phyloP scores from a whole-genome alignment of 2,797 vertebrate species.

The Catostomus latipinnis region DNA sequence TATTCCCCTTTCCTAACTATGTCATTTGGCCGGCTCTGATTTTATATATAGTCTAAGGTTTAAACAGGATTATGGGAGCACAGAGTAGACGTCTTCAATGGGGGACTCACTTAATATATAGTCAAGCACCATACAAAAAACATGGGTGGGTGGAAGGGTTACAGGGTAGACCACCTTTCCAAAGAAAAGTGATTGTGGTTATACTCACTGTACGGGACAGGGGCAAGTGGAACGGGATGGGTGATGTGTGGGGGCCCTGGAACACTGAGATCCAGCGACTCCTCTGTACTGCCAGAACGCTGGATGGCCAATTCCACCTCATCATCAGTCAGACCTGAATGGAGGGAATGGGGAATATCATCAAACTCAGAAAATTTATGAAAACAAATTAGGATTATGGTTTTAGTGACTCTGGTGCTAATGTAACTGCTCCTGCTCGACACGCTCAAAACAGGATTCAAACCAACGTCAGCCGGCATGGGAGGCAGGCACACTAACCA shows the following conservation, averaged over 20 bases:
- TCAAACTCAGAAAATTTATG: no score
- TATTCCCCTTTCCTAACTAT: slow-evolving; percentile 6
- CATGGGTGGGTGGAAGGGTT: slow-evolving; percentile 1
- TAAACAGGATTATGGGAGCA: slow-evolving; percentile 43
- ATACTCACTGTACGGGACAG: slow-evolving; percentile 84
- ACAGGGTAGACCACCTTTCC: not conserved
- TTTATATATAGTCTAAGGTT: slow-evolving; percentile 40
- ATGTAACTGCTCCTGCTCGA: no score
- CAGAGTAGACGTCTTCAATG: slow-evolving; percentile 23
- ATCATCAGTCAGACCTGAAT: slow-evolving; percentile 91
- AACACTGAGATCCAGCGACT: slow-evolving; percentile 76
- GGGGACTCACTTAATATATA: slow-evolving; percentile 32
- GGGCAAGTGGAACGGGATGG: slow-evolving; percentile 75
- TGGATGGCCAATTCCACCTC: slow-evolving; percentile 95
- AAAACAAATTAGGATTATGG: not conserved
- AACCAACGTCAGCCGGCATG: no score
- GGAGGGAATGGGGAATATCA: not conserved
- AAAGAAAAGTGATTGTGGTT: slow-evolving; percentile 7
- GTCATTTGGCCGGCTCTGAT: slow-evolving; percentile 26
- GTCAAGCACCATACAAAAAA: slow-evolving; percentile 39
- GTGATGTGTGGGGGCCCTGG: slow-evolving; percentile 70
- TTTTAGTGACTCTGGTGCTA: not conserved
- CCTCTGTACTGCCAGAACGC: slow-evolving; percentile 86
- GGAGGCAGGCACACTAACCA: no score
- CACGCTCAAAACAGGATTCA: no score